These are phyloP conservation scores for Mactra quadrangularis DNA, from an alignment of 1,140 invertebrate genomes.

Conservation along the genomic window DNA sequence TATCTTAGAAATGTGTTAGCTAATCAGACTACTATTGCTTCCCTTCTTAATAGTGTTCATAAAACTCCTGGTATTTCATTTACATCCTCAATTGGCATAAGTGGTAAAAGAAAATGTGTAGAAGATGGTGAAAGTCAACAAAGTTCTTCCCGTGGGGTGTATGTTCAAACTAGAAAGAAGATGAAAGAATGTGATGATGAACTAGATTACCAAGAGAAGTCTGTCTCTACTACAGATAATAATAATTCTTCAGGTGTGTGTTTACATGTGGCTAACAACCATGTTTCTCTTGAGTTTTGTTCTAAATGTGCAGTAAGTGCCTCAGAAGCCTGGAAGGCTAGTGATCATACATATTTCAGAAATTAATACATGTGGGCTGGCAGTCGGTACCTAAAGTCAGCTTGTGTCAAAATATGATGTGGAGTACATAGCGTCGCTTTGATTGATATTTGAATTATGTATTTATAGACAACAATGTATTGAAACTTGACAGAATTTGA, in stretches of 20 bases:
- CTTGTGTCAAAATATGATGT: too few relatives aligned
- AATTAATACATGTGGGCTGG: background rate
- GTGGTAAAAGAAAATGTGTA: background rate
- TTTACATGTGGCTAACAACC: slow-evolving; percentile 45
- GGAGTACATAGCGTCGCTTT: too few relatives aligned
- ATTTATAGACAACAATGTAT: too few relatives aligned
- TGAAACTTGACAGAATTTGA: too few relatives aligned
- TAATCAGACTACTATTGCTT: slow-evolving; percentile 34
- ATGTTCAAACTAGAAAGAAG: slow-evolving; percentile 25
- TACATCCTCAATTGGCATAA: background rate
- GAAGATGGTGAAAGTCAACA: slow-evolving; percentile 32
- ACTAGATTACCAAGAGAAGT: background rate
- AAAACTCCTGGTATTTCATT: slow-evolving; percentile 15
- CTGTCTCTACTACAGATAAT: background rate
- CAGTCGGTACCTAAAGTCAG: too few relatives aligned
- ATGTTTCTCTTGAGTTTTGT: slow-evolving; percentile 49
- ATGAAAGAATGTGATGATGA: background rate
- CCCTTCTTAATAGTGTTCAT: slow-evolving; percentile 19
- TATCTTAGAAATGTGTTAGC: slow-evolving; percentile 43
- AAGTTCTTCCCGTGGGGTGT: slow-evolving; percentile 8
- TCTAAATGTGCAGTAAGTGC: slow-evolving; percentile 45
- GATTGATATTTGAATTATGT: too few relatives aligned
- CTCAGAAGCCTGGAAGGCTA: slow-evolving; percentile 18
- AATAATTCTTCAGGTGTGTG: slow-evolving; percentile 25
- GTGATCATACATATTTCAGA: slow-evolving; percentile 54